Conservation (phyloP, 2,797 vertebrate species). For the Artibeus jamaicensis region DNA sequence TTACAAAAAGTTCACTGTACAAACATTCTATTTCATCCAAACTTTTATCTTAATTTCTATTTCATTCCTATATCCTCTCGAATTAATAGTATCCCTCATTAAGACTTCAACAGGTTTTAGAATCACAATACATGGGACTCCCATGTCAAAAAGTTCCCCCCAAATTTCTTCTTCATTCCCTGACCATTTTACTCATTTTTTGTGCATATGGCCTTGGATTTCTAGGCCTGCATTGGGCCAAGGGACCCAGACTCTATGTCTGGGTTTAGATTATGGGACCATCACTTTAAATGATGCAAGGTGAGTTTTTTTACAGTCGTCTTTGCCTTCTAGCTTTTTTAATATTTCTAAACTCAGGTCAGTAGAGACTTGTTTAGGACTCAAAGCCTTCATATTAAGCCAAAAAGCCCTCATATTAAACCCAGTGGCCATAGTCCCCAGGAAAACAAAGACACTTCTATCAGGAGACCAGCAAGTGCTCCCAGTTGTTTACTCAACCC, state of each 20-base stretch:
- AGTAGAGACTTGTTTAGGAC: not conserved
- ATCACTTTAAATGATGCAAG: not conserved
- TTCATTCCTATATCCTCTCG: not conserved
- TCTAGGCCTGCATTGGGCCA: not conserved
- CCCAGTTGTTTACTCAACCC: not conserved
- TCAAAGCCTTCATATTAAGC: not conserved
- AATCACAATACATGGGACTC: not conserved
- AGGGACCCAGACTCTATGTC: not conserved
- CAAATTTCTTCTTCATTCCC: not conserved
- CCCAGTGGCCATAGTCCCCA: not conserved
- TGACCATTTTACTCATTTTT: not conserved
- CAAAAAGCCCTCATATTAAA: not conserved
- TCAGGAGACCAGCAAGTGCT: not conserved
- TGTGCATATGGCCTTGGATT: not conserved
- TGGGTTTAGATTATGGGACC: not conserved
- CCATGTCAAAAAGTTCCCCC: not conserved
- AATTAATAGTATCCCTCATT: not conserved
- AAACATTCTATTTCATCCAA: constrained; percentile 20
- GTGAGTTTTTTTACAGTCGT: not conserved
- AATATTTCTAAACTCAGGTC: not conserved
- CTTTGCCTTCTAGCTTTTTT: not conserved
- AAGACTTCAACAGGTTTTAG: not conserved
- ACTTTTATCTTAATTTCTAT: not conserved
- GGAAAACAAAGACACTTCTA: not conserved
- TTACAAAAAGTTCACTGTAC: not conserved